Evolutionary conservation across 2,797 vertebrate genomes (phyloP).

Genomic region (Mus minutoides): DNA sequence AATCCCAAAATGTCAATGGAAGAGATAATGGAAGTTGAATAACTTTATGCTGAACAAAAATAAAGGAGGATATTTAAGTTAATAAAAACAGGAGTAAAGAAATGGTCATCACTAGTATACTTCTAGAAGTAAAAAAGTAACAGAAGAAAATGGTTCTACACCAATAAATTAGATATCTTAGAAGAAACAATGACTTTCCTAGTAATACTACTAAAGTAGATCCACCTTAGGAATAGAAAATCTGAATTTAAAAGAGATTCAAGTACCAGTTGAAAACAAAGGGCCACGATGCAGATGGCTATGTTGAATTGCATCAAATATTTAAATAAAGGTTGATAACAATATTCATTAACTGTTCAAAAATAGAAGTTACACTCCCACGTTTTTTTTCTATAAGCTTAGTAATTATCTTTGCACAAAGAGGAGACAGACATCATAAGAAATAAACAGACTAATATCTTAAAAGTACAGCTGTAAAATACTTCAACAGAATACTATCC

Average conservation of each 20-base stretch:
- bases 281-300: neutral
- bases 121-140: neutral
- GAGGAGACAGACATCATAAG: neutral
- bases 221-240: neutral
- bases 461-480: neutral
- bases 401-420: neutral
- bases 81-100: neutral
- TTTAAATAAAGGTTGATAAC: neutral
- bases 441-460: neutral
- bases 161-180: neutral
- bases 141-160: neutral
- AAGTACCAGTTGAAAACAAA: slow-evolving; percentile 1
- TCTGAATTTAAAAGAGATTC: neutral
- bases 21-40: neutral
- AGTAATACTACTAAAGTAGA: neutral
- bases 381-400: neutral
- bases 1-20: neutral
- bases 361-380: neutral
- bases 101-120: neutral
- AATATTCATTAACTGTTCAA: neutral
- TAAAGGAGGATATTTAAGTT: neutral
- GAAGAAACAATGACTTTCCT: neutral
- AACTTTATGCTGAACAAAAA: neutral
- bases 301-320: slow-evolving; percentile 4
- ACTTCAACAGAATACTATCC: neutral